A percentile compares a stretch with the other conserved stretches of the same genome.
phyloP scores from a whole-genome alignment of 1,140 invertebrate species.

The Papilio aristodemus region DNA sequence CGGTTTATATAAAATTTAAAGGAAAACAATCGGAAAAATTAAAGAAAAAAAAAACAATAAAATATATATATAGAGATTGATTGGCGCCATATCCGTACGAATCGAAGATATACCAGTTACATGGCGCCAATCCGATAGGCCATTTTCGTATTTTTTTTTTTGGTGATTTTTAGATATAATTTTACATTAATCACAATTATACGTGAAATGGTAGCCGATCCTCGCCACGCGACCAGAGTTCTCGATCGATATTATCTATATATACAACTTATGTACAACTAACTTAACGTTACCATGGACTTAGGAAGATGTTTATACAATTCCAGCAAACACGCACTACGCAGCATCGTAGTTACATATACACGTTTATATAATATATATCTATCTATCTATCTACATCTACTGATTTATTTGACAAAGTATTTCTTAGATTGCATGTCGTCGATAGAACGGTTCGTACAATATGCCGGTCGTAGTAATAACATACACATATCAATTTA shows the following conservation, averaged over 20 bases:
- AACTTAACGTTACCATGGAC: slow-evolving; percentile 52
- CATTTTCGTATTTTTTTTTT: slow-evolving; percentile 67
- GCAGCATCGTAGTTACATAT: slow-evolving; percentile 28
- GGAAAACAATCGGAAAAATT: slow-evolving; percentile 55
- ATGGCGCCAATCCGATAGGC: slow-evolving; percentile 55
- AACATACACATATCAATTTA: background rate
- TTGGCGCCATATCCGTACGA: slow-evolving; percentile 50
- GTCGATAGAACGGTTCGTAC: background rate
- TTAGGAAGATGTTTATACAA: slow-evolving; percentile 49
- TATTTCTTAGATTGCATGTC: background rate
- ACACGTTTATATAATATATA: slow-evolving; percentile 37
- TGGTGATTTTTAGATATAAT: slow-evolving; percentile 61
- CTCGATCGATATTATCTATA: slow-evolving; percentile 61
- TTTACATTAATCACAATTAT: slow-evolving; percentile 62
- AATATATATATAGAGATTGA: slow-evolving; percentile 51
- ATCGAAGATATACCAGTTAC: slow-evolving; percentile 26
- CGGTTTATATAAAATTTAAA: slow-evolving; percentile 67
- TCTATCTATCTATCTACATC: slow-evolving; percentile 27
- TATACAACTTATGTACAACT: slow-evolving; percentile 52
- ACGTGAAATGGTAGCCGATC: slow-evolving; percentile 59
- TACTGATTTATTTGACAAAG: slow-evolving; percentile 20
- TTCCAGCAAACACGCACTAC: slow-evolving; percentile 32
- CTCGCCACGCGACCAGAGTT: slow-evolving; percentile 42
- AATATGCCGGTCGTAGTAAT: background rate
- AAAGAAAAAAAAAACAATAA: slow-evolving; percentile 52